Conservation (phyloP, 2,888 invertebrate genomes). For the Anarsia innoxiella region DNA sequence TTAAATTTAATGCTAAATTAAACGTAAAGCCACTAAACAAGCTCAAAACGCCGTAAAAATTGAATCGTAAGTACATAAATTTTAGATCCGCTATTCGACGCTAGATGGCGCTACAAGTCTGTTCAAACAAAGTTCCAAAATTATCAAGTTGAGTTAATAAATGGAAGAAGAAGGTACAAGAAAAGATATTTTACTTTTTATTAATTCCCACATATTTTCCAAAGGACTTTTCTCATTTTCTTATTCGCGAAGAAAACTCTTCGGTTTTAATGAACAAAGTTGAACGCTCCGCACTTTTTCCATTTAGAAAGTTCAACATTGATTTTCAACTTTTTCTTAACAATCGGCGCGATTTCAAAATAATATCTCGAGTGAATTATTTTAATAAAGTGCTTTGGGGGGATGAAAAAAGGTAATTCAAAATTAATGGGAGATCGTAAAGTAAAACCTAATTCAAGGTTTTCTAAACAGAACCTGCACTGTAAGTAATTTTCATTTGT, state of each 20-base stretch:
- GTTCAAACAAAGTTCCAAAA: slow-evolving; percentile 1
- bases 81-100: slow-evolving; percentile 40
- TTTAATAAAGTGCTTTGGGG: too few species aligned
- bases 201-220: slow-evolving; percentile 28
- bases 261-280: slow-evolving; percentile 67
- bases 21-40: too few species aligned
- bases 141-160: slow-evolving; percentile 1
- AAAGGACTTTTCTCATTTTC: slow-evolving; percentile 40
- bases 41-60: neutral
- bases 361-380: slow-evolving; percentile 18
- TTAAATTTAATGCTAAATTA: too few species aligned
- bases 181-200: slow-evolving; percentile 10
- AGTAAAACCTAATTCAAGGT: too few species aligned
- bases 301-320: slow-evolving; percentile 61
- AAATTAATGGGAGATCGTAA: too few species aligned
- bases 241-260: slow-evolving; percentile 39
- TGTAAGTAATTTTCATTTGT: too few species aligned
- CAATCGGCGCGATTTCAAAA: slow-evolving; percentile 39
- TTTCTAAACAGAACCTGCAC: too few species aligned
- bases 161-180: too few species aligned
- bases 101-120: slow-evolving; percentile 48
- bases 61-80: slow-evolving; percentile 1
- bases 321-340: slow-evolving; percentile 51
- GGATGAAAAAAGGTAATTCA: too few species aligned
- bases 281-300: slow-evolving; percentile 52